Evolutionary conservation across 2,113 vertebrate species (phyloP), one percentile per base, ranked within the genome.

Genomic region (Anguilla japonica): DNA sequence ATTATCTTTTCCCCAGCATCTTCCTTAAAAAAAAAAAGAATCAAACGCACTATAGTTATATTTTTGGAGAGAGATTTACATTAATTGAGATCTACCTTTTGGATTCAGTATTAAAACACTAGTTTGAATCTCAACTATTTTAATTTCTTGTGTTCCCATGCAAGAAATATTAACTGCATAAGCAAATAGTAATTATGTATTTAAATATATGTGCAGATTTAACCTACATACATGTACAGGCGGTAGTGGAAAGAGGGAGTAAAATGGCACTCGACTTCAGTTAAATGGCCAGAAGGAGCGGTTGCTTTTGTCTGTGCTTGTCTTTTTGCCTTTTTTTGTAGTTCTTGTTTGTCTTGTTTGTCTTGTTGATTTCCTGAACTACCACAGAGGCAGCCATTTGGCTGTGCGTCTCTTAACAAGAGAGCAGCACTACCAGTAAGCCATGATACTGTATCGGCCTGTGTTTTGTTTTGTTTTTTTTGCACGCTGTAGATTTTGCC

Each of bases 401-500:
- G 67, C 84, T 50, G 84, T 1, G 15, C 41, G 18, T 39, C 41
- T 34, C 14, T 15, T 78, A 79, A 46, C 63, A 26, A 40, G 71
- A 79, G 63, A 7, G 20, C n/a, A 39, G 71, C 50, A 41, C 60
- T 29, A 80, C 8, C 84, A 85, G 18, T 78, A 60, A 46, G 15
- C 84, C 84, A 80, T 81, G 78, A 81, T 80, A 81, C 75, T 79
- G 71, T 29, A 41, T 60, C 8, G 5, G 13, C 26, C 63, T 20
- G 0, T 20, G 4, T 18, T 63, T 60, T 60, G 13, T 60, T 60
- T 60, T 1, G 13, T 60, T 60, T 75, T 11, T 75, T 26, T n/a
- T 41, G 63, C n/a, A 11, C 34, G 50, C 78, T 41, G 78, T 29
- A 60, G 78, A 80, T 80, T 43, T 20, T 85, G 86, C 81, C 86